Percentiles rank a stretch among this genome's conserved stretches.
Conservation (phyloP, 2,888 invertebrate genomes). For the Ennomos quercinarius region DNA sequence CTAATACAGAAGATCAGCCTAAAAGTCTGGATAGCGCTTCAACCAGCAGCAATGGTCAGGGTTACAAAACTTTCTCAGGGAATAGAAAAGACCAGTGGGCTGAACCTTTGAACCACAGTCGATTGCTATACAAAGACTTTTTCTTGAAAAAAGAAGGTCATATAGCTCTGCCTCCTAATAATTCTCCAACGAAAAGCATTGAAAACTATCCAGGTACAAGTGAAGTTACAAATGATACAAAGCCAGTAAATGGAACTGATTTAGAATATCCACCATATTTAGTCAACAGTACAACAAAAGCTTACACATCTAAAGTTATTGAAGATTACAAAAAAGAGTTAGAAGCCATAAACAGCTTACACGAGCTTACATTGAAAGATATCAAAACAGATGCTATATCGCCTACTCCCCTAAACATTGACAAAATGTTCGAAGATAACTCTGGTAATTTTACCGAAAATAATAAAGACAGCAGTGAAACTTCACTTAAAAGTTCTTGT, state of each 20-base stretch:
- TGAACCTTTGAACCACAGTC: slow-evolving; percentile 75
- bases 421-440: slow-evolving; percentile 75
- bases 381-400: slow-evolving; percentile 76
- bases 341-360: slow-evolving; percentile 78
- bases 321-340: slow-evolving; percentile 83
- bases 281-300: slow-evolving; percentile 75
- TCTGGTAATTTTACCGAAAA: slow-evolving; percentile 50
- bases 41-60: slow-evolving; percentile 60
- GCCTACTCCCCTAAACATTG: slow-evolving; percentile 75
- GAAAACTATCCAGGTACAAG: slow-evolving; percentile 46
- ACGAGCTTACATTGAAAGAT: slow-evolving; percentile 79
- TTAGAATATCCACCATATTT: slow-evolving; percentile 76
- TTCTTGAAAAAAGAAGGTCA: slow-evolving; percentile 76
- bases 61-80: slow-evolving; percentile 54
- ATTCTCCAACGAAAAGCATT: slow-evolving; percentile 64
- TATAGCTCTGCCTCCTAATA: slow-evolving; percentile 69
- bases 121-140: slow-evolving; percentile 79
- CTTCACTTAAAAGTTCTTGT: slow-evolving; percentile 45
- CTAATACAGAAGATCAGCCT: slow-evolving; percentile 61
- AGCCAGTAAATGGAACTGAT: slow-evolving; percentile 52
- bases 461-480: slow-evolving; percentile 52
- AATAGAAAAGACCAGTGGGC: slow-evolving; percentile 61
- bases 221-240: slow-evolving; percentile 45
- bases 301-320: slow-evolving; percentile 81
- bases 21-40: slow-evolving; percentile 72